Evolutionary conservation across 2,797 vertebrate species (phyloP).

Genomic region (Champsocephalus gunnari): DNA sequence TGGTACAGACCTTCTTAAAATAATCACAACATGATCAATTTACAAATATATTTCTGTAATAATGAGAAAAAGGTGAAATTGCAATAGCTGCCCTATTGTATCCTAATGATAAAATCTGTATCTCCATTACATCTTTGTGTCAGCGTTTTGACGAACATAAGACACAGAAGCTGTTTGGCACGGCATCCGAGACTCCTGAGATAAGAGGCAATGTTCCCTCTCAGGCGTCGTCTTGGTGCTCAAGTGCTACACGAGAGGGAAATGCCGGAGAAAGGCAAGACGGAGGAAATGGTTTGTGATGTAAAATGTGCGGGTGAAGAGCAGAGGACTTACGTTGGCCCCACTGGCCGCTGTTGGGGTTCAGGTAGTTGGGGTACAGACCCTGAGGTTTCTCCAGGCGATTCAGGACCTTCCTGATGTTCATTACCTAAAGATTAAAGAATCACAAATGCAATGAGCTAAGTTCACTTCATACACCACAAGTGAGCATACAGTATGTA

Average conservation of each 20-base stretch:
- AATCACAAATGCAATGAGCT: not conserved
- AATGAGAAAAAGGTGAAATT: no score
- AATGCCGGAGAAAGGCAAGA: not conserved
- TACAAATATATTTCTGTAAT: no score
- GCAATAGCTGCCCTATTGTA: no score
- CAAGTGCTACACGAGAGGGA: not conserved
- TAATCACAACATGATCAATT: no score
- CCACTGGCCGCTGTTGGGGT: conserved; percentile 99
- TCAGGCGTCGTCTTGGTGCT: not conserved
- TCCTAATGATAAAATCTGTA: no score
- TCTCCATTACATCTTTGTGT: not conserved
- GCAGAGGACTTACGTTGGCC: conserved; percentile 93
- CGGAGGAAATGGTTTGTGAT: not conserved
- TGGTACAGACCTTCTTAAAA: no score
- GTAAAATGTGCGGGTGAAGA: no score
- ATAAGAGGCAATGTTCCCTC: not conserved
- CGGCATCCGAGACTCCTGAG: not conserved
- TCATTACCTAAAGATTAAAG: conserved; percentile 89
- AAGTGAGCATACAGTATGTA: not conserved
- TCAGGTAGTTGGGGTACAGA: conserved; percentile 98
- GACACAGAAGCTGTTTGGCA: not conserved
- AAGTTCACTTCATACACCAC: not conserved
- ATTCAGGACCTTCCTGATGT: conserved; percentile 94
- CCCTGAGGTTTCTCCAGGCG: conserved; percentile 97
- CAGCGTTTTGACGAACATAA: not conserved